A percentile compares a stretch with the other conserved stretches of the same genome.
Conservation (phyloP, 37 sponge, comb jelly and placozoan genomes). For the Halichondria panicea region DNA sequence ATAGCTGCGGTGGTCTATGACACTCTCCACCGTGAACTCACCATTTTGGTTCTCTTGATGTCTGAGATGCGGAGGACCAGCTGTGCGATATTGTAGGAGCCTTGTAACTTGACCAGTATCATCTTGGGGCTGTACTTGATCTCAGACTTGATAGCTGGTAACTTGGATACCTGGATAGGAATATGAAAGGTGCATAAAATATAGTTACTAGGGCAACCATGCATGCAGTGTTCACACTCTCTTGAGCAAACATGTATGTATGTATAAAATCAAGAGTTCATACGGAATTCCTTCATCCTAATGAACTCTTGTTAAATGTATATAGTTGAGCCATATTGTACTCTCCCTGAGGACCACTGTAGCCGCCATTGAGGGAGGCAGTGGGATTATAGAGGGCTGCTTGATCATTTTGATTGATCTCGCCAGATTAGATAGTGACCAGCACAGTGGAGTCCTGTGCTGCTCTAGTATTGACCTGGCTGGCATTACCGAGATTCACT, state of each 20-base stretch:
- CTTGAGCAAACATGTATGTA: not conserved
- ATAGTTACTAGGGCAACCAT: not conserved
- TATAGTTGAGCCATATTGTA: too few species aligned
- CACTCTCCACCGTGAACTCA: conserved; percentile 4
- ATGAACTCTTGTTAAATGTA: too few species aligned
- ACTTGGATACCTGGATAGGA: conserved; percentile 48
- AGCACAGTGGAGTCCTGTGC: too few species aligned
- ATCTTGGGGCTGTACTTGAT: conserved; percentile 77
- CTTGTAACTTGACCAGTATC: conserved; percentile 79
- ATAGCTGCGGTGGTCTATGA: not conserved
- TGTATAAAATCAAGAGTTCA: too few species aligned
- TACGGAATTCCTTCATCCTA: too few species aligned
- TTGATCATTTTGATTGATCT: too few species aligned
- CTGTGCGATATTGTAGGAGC: conserved; percentile 73
- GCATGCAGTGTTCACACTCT: not conserved
- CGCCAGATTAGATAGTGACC: too few species aligned
- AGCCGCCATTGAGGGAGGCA: not conserved
- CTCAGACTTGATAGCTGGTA: conserved; percentile 76
- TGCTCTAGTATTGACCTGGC: not conserved
- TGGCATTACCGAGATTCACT: not conserved
- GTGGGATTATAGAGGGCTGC: not conserved
- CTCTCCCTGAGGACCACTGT: not conserved
- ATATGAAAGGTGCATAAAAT: not conserved
- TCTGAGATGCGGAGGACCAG: conserved; percentile 71
- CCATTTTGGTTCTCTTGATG: conserved; percentile 89